phyloP scores from a whole-genome alignment of 1,140 invertebrate species.

The Lerema accius region DNA sequence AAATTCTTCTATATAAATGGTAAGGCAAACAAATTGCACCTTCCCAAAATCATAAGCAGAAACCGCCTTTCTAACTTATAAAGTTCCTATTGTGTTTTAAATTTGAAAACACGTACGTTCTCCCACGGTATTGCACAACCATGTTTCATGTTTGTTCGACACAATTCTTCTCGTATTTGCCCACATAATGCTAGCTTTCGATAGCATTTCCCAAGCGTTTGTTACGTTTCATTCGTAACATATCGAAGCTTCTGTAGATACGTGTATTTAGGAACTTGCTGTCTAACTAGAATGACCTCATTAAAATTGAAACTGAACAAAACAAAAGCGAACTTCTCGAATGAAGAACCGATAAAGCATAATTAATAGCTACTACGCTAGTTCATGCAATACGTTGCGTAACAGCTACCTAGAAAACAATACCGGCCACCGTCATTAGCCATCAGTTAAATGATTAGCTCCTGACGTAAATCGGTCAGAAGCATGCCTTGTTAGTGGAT shows the following conservation, averaged over 20 bases:
- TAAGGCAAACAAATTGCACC: conserved; percentile 1
- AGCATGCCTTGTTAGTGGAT: conserved; percentile 50
- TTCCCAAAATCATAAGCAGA: neutral
- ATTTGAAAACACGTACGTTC: conserved; percentile 20
- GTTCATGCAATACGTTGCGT: conserved; percentile 51
- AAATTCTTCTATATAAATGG: neutral
- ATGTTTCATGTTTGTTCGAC: conserved; percentile 32
- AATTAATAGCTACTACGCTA: conserved; percentile 66
- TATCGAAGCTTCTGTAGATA: conserved; percentile 2
- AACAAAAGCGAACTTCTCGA: conserved; percentile 41
- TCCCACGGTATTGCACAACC: conserved; percentile 26
- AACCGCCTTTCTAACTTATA: conserved; percentile 4
- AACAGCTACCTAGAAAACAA: conserved; percentile 59
- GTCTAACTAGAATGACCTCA: conserved; percentile 52
- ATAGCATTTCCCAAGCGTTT: conserved; percentile 28
- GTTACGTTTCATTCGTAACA: conserved; percentile 3
- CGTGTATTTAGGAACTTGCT: conserved; percentile 15
- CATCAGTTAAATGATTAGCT: conserved; percentile 62
- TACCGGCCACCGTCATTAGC: conserved; percentile 57
- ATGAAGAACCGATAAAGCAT: conserved; percentile 54
- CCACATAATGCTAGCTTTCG: conserved; percentile 17
- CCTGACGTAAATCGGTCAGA: conserved; percentile 64
- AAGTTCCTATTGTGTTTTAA: conserved; percentile 23
- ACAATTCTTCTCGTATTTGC: conserved; percentile 28
- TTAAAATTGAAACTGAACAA: conserved; percentile 56